These are phyloP conservation scores for Drosophila neonasuta DNA, from an alignment of 2,888 invertebrate species.

Conservation along the genomic window DNA sequence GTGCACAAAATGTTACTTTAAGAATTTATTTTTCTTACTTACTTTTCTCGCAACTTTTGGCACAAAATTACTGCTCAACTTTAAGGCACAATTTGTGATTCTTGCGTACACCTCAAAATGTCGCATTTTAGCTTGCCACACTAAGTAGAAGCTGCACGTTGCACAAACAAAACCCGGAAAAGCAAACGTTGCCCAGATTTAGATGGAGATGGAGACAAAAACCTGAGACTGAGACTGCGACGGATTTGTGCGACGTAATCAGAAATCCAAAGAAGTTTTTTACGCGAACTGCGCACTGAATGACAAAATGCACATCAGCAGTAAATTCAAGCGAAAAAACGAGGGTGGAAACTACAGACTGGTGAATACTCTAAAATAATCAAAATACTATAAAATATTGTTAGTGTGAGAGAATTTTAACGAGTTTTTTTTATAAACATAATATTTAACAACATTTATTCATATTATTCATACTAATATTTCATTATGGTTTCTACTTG, in stretches of 20 bases:
- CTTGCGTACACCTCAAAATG: conserved; percentile 11
- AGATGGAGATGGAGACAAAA: background rate
- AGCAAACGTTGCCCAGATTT: background rate
- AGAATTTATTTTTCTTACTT: background rate
- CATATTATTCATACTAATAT: too few species aligned
- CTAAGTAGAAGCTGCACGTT: conserved; percentile 5
- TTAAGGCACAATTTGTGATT: conserved; percentile 20
- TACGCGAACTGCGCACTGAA: conserved; percentile 48
- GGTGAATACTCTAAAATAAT: background rate
- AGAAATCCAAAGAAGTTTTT: conserved; percentile 23
- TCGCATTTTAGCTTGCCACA: conserved; percentile 22
- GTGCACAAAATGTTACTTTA: background rate
- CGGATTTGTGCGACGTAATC: conserved; percentile 43
- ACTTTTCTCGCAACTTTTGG: background rate
- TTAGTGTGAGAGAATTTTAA: too few species aligned
- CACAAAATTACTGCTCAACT: conserved; percentile 18
- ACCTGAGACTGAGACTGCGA: conserved; percentile 8
- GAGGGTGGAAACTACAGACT: background rate
- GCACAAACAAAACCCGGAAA: conserved; percentile 33
- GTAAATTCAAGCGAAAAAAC: conserved; percentile 5
- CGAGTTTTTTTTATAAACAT: too few species aligned
- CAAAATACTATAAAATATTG: too few species aligned
- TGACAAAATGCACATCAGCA: conserved; percentile 25
- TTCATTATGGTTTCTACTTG: too few species aligned
- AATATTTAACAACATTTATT: too few species aligned